Conservation (phyloP, 2,113 vertebrate genomes). For the Pycnonotus jocosus region DNA sequence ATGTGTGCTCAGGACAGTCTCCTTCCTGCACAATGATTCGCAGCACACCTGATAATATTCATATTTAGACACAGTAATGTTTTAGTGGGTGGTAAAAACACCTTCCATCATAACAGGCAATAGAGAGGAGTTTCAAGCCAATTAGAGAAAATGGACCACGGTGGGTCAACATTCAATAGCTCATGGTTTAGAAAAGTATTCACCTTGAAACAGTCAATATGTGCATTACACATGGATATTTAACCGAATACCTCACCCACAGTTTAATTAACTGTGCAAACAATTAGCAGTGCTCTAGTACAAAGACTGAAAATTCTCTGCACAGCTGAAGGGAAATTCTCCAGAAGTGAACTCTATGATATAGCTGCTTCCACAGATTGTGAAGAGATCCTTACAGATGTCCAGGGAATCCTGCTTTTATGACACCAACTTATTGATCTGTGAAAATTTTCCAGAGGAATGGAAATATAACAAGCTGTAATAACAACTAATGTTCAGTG, state of each 20-base stretch:
- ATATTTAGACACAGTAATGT: background rate
- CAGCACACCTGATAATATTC: background rate
- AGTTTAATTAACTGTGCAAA: constrained; percentile 66
- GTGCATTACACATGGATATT: constrained; percentile 28
- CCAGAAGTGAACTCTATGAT: background rate
- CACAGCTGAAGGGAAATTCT: background rate
- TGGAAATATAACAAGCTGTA: background rate
- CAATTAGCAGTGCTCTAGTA: constrained; percentile 22
- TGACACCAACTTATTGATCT: background rate
- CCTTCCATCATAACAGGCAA: background rate
- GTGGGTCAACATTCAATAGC: constrained; percentile 53
- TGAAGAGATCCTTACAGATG: background rate
- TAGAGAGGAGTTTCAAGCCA: background rate
- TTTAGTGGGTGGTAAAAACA: background rate
- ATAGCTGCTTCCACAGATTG: background rate
- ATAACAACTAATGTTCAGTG: background rate
- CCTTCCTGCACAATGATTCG: background rate
- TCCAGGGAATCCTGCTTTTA: background rate
- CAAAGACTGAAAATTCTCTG: background rate
- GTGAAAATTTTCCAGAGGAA: background rate
- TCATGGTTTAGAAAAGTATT: constrained; percentile 50
- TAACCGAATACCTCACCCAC: constrained; percentile 31
- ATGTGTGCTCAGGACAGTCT: background rate
- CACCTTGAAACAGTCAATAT: constrained; percentile 63
- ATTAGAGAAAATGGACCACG: constrained; percentile 24